Conservation (phyloP, 2,797 vertebrate species). For the Dryobates pubescens region DNA sequence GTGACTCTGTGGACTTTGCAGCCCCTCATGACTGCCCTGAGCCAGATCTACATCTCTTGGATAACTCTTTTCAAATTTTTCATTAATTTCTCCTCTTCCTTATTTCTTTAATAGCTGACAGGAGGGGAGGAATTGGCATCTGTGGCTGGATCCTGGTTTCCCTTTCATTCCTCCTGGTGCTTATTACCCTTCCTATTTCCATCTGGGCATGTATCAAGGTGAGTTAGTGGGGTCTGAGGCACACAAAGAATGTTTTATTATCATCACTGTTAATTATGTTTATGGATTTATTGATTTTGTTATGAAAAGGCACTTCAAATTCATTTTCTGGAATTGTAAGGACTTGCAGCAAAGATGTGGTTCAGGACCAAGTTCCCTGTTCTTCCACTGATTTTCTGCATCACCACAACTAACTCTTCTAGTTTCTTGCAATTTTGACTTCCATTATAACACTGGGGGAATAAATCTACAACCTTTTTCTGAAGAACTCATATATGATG, state of each 20-base stretch:
- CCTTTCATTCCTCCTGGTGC: slow-evolving; percentile 80
- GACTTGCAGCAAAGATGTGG: background rate
- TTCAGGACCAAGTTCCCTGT: background rate
- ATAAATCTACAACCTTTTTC: background rate
- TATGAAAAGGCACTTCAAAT: background rate
- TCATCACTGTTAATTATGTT: background rate
- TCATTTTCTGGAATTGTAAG: background rate
- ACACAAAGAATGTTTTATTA: background rate
- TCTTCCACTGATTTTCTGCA: background rate
- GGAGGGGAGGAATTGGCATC: slow-evolving; percentile 73
- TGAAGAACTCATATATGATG: background rate
- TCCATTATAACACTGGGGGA: background rate
- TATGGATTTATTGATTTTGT: background rate
- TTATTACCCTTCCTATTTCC: slow-evolving; percentile 84
- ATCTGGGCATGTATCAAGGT: slow-evolving; percentile 90
- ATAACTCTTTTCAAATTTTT: background rate
- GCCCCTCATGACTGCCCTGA: background rate
- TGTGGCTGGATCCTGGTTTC: slow-evolving; percentile 85
- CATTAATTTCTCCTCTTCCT: background rate
- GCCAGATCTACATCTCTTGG: background rate
- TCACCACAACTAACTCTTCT: background rate
- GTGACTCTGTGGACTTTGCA: background rate
- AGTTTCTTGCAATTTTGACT: background rate
- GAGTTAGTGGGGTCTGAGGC: slow-evolving; percentile 15
- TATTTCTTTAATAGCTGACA: slow-evolving; percentile 73